phyloP scores from a whole-genome alignment of 2,113 vertebrate species.

The Mormyrus iriodes region DNA sequence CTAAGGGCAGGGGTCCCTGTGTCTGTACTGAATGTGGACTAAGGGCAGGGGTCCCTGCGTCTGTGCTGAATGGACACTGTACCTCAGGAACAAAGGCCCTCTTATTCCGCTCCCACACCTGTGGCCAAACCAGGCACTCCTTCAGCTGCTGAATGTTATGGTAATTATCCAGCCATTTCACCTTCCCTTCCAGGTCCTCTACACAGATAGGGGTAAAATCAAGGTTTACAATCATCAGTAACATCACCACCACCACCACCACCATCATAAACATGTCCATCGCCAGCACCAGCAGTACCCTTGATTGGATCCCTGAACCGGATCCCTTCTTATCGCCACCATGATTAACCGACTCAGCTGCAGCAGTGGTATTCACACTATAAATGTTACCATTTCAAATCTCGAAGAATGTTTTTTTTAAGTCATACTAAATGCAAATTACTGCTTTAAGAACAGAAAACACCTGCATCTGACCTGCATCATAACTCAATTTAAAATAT shows the following conservation, averaged over 20 bases:
- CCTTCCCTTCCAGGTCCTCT: slow-evolving; percentile 89
- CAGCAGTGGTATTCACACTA: not conserved
- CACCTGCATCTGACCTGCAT: not conserved
- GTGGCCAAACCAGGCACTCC: slow-evolving; percentile 80
- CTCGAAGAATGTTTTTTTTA: not conserved
- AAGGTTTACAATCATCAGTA: not conserved
- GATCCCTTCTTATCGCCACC: not conserved
- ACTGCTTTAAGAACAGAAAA: not conserved
- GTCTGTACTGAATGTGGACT: not conserved
- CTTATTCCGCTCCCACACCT: slow-evolving; percentile 84
- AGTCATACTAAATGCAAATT: not conserved
- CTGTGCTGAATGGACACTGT: not conserved
- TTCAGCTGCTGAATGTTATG: slow-evolving; percentile 81
- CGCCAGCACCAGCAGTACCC: not conserved
- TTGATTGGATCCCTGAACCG: not conserved
- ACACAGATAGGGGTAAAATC: slow-evolving; percentile 34
- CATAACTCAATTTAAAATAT: not conserved
- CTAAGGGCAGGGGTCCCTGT: not conserved
- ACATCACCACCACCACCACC: not conserved
- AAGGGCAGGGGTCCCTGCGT: not conserved
- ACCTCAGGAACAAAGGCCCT: slow-evolving; percentile 82
- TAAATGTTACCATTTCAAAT: not conserved
- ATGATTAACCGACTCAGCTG: not conserved
- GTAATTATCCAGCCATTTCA: slow-evolving; percentile 87
- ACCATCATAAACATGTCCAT: not conserved